A percentile compares a stretch with the other conserved stretches of the same genome.
Evolutionary conservation across 2,888 invertebrate species (phyloP).

Genomic region (Phorcus lineatus): DNA sequence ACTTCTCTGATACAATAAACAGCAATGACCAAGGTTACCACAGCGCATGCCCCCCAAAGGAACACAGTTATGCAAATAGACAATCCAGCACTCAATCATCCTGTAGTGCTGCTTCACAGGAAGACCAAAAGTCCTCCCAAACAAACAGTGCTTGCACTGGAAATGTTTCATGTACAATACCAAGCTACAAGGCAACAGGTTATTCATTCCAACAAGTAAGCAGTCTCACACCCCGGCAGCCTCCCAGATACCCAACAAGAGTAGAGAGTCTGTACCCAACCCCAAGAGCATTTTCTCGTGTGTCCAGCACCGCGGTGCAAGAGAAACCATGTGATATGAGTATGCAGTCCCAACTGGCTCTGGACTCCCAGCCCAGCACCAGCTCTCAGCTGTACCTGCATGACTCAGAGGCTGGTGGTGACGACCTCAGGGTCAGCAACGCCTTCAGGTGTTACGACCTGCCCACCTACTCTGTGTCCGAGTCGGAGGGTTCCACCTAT

Average conservation of each 20-base stretch:
- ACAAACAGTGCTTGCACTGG: background rate
- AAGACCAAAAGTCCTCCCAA: background rate
- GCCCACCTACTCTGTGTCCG: background rate
- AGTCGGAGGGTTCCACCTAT: background rate
- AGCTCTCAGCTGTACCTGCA: background rate
- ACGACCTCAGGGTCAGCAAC: background rate
- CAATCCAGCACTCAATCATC: background rate
- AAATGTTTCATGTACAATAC: background rate
- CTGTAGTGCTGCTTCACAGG: background rate
- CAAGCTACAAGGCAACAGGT: background rate
- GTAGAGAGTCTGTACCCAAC: background rate
- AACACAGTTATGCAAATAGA: background rate
- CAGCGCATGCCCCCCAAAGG: background rate
- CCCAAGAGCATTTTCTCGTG: background rate
- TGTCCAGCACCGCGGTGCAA: background rate
- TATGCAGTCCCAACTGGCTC: background rate
- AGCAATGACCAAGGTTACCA: background rate
- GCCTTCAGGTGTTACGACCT: background rate
- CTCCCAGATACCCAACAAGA: background rate
- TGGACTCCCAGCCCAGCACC: background rate
- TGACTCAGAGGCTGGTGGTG: background rate
- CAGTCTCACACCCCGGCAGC: background rate
- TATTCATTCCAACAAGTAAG: background rate
- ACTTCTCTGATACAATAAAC: background rate
- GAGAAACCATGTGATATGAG: slow-evolving; percentile 1